Evolutionary conservation across 1,140 invertebrate genomes (phyloP).

Genomic region (Platyura marginata): DNA sequence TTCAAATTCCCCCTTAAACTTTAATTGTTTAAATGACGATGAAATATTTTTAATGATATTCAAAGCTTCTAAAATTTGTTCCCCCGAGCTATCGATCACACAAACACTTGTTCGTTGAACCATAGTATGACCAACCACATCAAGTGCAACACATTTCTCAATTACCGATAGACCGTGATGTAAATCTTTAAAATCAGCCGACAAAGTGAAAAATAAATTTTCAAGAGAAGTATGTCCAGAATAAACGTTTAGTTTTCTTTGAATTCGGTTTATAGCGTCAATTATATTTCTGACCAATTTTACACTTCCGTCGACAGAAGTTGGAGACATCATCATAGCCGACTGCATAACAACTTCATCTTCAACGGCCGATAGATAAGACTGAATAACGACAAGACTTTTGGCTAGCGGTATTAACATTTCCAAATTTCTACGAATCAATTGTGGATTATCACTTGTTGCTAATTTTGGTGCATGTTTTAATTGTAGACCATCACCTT

Average conservation of each 20-base stretch:
- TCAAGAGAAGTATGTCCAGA: slow-evolving; percentile 25
- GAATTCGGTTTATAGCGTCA: slow-evolving; percentile 41
- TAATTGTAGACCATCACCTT: slow-evolving; percentile 27
- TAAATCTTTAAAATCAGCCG: slow-evolving; percentile 35
- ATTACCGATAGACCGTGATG: slow-evolving; percentile 40
- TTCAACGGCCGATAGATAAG: slow-evolving; percentile 32
- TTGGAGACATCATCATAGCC: slow-evolving; percentile 36
- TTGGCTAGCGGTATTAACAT: slow-evolving; percentile 17
- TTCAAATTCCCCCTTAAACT: slow-evolving; percentile 23
- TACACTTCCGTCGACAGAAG: slow-evolving; percentile 38
- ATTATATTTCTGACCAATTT: slow-evolving; percentile 39
- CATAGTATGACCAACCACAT: slow-evolving; percentile 38
- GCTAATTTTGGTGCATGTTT: slow-evolving; percentile 10
- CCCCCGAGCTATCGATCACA: slow-evolving; percentile 33
- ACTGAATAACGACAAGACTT: slow-evolving; percentile 14
- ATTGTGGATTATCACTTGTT: slow-evolving; percentile 12
- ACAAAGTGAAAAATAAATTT: slow-evolving; percentile 32
- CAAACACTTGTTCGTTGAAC: slow-evolving; percentile 41
- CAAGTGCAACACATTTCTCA: slow-evolving; percentile 45
- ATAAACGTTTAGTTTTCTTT: slow-evolving; percentile 31
- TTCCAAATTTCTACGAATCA: slow-evolving; percentile 15
- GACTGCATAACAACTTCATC: slow-evolving; percentile 38
- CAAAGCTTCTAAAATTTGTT: slow-evolving; percentile 30
- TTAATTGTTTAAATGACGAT: slow-evolving; percentile 12
- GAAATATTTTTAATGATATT: slow-evolving; percentile 27